Conservation (phyloP, 1,140 invertebrate species). For the Caenorhabditis remanei region DNA sequence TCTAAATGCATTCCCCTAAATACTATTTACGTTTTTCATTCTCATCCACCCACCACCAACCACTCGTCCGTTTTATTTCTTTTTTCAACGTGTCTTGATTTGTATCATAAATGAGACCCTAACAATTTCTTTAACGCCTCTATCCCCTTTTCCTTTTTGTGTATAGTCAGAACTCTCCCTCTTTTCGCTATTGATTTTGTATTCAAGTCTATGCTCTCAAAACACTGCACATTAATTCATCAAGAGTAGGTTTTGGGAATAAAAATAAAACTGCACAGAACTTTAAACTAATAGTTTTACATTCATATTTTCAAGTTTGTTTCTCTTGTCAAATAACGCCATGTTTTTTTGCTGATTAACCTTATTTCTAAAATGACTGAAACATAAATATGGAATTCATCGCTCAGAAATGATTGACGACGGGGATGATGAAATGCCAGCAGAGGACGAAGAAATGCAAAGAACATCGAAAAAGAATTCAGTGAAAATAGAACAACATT, state of each 20-base stretch:
- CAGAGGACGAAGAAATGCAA: neutral
- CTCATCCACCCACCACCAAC: neutral
- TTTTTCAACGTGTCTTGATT: constrained; percentile 41
- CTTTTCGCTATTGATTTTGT: neutral
- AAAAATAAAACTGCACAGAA: constrained; percentile 12
- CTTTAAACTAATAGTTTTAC: neutral
- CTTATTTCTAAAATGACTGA: neutral
- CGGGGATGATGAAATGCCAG: neutral
- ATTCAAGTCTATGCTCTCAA: neutral
- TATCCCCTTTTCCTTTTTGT: constrained; percentile 1
- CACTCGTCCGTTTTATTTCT: neutral
- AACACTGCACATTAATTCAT: neutral
- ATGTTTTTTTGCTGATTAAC: constrained; percentile 29
- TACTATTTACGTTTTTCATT: neutral
- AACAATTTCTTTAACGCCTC: neutral
- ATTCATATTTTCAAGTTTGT: too few species aligned
- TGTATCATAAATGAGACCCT: constrained; percentile 46
- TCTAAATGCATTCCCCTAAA: neutral
- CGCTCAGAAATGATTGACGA: neutral
- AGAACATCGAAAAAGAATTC: neutral
- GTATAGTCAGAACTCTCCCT: constrained; percentile 6
- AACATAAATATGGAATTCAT: neutral
- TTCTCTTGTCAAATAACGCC: constrained; percentile 31
- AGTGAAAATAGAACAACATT: neutral
- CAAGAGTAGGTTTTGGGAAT: constrained; percentile 9